Conservation (phyloP, 1,140 invertebrate genomes). For the Drosophila nikananu region DNA sequence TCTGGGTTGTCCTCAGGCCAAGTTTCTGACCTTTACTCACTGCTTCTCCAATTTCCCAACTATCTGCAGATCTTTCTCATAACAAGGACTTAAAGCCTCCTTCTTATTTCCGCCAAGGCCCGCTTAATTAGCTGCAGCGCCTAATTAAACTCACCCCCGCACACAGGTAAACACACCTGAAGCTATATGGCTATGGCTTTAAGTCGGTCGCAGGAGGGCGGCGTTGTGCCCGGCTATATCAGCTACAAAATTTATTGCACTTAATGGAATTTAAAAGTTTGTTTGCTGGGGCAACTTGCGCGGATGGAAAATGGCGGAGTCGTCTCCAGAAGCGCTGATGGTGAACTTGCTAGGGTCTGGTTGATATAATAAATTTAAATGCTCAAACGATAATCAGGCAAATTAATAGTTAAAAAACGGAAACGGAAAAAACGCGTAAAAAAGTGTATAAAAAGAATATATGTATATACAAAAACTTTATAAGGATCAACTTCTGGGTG, state of each 20-base stretch:
- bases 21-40: not conserved
- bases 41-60: not conserved
- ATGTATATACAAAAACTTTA: conserved; percentile 22
- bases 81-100: conserved; percentile 5
- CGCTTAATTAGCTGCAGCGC: conserved; percentile 47
- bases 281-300: conserved; percentile 56
- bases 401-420: conserved; percentile 68
- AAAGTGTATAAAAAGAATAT: conserved; percentile 7
- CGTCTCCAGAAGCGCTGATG: conserved; percentile 7
- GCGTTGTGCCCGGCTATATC: conserved; percentile 42
- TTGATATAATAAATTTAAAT: conserved; percentile 64
- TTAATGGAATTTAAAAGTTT: conserved; percentile 84
- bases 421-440: conserved; percentile 23
- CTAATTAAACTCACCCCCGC: conserved; percentile 56
- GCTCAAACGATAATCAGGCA: conserved; percentile 71
- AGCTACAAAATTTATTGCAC: conserved; percentile 79
- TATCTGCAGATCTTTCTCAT: conserved; percentile 19
- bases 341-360: conserved; percentile 7
- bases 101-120: conserved; percentile 15
- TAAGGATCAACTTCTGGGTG: conserved; percentile 47
- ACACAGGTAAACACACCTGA: conserved; percentile 1
- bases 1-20: not conserved
- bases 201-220: conserved; percentile 29
- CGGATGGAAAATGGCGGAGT: conserved; percentile 18
- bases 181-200: conserved; percentile 28